These are phyloP conservation scores for Leptonema lineaticorne DNA, from an alignment of 1,140 invertebrate genomes.

Conservation along the genomic window DNA sequence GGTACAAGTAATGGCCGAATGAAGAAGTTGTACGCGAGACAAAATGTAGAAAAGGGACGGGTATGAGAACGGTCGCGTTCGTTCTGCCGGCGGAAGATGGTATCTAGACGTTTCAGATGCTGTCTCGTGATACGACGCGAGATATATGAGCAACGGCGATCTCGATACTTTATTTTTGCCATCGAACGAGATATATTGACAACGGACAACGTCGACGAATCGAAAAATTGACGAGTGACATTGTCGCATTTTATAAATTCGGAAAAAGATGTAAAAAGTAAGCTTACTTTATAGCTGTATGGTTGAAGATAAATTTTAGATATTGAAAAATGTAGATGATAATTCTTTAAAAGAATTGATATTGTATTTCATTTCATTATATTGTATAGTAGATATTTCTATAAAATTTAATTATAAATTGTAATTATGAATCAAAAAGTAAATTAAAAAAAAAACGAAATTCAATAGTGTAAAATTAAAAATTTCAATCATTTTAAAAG, in stretches of 20 bases:
- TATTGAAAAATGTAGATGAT: too few relatives aligned
- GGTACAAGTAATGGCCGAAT: background rate
- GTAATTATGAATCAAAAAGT: too few relatives aligned
- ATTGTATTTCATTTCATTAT: too few relatives aligned
- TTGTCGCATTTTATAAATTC: slow-evolving; percentile 26
- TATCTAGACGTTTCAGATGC: slow-evolving; percentile 26
- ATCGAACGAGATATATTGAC: background rate
- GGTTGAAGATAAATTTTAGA: too few relatives aligned
- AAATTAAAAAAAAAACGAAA: too few relatives aligned
- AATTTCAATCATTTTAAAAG: too few relatives aligned
- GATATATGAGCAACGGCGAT: slow-evolving; percentile 10
- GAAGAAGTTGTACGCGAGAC: background rate
- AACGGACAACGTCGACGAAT: background rate
- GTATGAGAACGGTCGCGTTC: slow-evolving; percentile 9
- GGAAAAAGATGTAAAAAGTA: too few relatives aligned
- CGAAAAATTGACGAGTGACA: background rate
- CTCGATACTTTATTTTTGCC: background rate
- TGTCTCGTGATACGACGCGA: slow-evolving; percentile 36
- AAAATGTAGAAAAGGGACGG: background rate
- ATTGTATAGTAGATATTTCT: too few relatives aligned
- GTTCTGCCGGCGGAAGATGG: background rate
- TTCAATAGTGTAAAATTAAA: too few relatives aligned
- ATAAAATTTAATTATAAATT: too few relatives aligned
- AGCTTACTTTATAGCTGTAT: too few relatives aligned
- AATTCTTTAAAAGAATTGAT: too few relatives aligned